Base-by-base conservation (phyloP, 2,113 vertebrate genomes). In the Hippoglossus stenolepis region DNA sequence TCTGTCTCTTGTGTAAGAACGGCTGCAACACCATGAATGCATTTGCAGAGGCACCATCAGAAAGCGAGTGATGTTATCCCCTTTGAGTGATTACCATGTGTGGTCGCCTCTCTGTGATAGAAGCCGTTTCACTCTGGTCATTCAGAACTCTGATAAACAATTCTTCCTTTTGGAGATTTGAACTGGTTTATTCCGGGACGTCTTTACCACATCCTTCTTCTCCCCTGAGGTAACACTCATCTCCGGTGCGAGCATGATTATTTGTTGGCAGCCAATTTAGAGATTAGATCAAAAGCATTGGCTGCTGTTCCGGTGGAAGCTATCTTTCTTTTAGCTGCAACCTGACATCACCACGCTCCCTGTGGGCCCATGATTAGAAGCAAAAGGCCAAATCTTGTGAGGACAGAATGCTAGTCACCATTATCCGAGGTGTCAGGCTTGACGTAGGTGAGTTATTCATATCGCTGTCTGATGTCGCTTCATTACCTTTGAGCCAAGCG, bases 401-500 rank as follows among this genome's bases (percentile, higher is more conserved):
- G 14, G 57, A 59, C 64, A 54, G 78, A 71, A 35, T 40, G 26
- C 62, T 43, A 64, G 63, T 73, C 47, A n/a, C 20, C 6, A 0
- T 40, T 74, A 61, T 71, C 15, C 28, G 70, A 49, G 49, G 74
- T 76, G 51, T 75, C 62, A 31, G 62, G 56, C 78, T 74, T 51
- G 66, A 73, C 2, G 3, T 69, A 68, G 64, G 60, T n/a, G 67
- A 77, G 60, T 79, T 74, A 63, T 83, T 88, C 59, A 68, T 79
- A 77, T 85, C 7, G 0, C 17, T 17, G 43, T 65, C 62, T 65
- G 47, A 77, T 70, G 71, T 65, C 1, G 51, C 84, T 85, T 88
- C 82, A 88, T 92, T 88, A 83, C 51, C 70, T 83, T 58, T 53
- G 70, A 84, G 71, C 24, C 45, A 47, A 62, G 72, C 24, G n/a